Evolutionary conservation across 2,113 vertebrate genomes (phyloP).

Genomic region (Lutjanus erythropterus): DNA sequence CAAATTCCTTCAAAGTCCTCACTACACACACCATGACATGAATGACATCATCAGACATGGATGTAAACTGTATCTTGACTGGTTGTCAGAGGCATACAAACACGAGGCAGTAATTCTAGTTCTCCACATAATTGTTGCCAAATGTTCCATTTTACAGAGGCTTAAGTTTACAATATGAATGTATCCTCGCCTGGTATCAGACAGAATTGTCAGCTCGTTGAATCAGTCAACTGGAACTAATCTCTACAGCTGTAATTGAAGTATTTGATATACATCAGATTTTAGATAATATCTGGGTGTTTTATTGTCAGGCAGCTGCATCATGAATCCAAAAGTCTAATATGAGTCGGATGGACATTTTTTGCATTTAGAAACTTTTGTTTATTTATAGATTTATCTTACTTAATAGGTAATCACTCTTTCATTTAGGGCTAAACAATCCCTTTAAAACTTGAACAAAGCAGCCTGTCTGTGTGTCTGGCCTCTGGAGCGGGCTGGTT

Average conservation of each 20-base stretch:
- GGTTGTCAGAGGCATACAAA: too few species aligned
- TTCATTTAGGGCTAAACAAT: neutral
- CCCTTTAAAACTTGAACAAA: constrained; percentile 1
- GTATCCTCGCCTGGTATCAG: too few species aligned
- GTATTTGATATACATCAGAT: neutral
- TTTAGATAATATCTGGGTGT: neutral
- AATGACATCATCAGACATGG: too few species aligned
- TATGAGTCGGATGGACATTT: neutral
- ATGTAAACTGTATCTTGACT: too few species aligned
- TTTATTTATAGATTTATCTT: too few species aligned
- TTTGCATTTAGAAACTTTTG: neutral
- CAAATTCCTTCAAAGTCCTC: too few species aligned
- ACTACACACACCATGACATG: too few species aligned
- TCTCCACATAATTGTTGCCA: neutral
- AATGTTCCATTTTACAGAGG: neutral
- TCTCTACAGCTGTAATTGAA: neutral
- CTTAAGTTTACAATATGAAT: neutral
- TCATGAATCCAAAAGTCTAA: neutral
- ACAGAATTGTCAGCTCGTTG: too few species aligned
- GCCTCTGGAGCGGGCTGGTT: constrained; percentile 1
- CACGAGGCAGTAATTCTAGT: too few species aligned
- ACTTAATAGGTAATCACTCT: neutral
- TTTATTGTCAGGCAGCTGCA: neutral
- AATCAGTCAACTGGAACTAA: neutral
- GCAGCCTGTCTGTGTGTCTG: neutral